Evolutionary conservation across 2,113 vertebrate genomes (phyloP).

Genomic region (Carlito syrichta): DNA sequence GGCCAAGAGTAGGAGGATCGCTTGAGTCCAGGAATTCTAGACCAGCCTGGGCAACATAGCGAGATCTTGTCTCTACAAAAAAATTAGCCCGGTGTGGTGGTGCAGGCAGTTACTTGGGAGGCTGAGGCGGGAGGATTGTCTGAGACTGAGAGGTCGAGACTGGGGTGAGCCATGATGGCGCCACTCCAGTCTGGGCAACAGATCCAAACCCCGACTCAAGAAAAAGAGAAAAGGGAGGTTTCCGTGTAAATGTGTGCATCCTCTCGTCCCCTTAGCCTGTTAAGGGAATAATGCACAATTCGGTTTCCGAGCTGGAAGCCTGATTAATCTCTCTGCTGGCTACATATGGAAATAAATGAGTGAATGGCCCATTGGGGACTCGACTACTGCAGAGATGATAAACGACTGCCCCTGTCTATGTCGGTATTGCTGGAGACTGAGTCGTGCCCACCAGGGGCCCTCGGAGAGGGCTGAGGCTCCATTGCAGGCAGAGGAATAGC

Average conservation of each 20-base stretch:
- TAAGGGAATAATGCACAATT: conserved; percentile 78
- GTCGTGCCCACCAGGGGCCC: conserved; percentile 54
- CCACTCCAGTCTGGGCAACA: no score
- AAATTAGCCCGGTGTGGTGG: no score
- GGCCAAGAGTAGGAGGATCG: no score
- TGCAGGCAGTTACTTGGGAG: no score
- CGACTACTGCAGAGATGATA: conserved; percentile 83
- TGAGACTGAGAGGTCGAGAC: no score
- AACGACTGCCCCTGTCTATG: conserved; percentile 80
- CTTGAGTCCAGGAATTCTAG: no score
- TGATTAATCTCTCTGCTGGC: conserved; percentile 87
- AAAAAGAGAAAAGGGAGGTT: no score
- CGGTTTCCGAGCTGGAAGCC: conserved; percentile 80
- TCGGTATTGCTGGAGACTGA: conserved; percentile 78
- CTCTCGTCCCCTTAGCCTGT: conserved; percentile 67
- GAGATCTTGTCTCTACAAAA: no score
- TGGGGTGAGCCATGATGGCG: no score
- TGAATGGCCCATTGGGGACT: conserved; percentile 84
- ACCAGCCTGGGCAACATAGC: no score
- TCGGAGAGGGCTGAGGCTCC: conserved; percentile 52
- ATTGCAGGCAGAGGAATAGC: conserved; percentile 14
- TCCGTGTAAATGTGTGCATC: conserved; percentile 66
- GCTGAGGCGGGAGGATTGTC: no score
- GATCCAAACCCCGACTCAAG: no score
- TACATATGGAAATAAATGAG: conserved; percentile 89